These are phyloP conservation scores for Melipona beecheii DNA, from an alignment of 2,888 invertebrate species.

Conservation along the genomic window DNA sequence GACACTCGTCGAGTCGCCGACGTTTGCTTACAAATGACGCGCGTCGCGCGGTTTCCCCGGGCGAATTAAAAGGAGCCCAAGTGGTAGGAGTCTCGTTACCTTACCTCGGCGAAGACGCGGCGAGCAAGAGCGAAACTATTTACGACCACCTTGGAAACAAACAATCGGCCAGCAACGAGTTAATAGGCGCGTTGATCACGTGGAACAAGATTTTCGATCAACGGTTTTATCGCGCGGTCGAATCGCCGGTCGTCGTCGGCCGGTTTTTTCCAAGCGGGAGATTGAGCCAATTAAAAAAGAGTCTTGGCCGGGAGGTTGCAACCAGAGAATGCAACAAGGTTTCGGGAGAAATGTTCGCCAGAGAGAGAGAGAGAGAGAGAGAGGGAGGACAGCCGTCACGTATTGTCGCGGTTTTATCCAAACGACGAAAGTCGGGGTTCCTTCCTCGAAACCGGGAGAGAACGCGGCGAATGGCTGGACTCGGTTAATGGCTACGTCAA, in stretches of 20 bases:
- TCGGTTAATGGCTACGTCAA: constrained; percentile 63
- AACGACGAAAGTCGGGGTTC: background rate
- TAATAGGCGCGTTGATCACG: constrained; percentile 61
- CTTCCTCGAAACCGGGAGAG: background rate
- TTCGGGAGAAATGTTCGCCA: background rate
- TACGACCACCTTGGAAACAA: constrained; percentile 55
- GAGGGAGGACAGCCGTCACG: constrained; percentile 2
- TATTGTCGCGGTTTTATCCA: constrained; percentile 33
- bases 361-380: background rate
- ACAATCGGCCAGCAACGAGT: constrained; percentile 48
- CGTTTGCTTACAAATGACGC: constrained; percentile 41
- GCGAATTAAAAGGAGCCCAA: constrained; percentile 49
- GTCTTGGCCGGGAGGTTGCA: constrained; percentile 19
- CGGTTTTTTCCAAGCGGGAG: constrained; percentile 25
- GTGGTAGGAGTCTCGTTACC: constrained; percentile 36
- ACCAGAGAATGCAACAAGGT: background rate
- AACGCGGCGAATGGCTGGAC: background rate
- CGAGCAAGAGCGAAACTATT: constrained; percentile 54
- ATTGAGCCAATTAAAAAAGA: constrained; percentile 56
- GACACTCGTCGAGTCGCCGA: background rate
- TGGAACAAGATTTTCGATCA: constrained; percentile 60
- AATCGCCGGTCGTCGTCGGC: constrained; percentile 19
- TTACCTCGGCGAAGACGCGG: background rate
- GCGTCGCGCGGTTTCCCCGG: constrained; percentile 22
- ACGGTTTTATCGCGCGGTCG: constrained; percentile 46